Evolutionary conservation across 2,797 vertebrate species (phyloP), one percentile per base, ranked within the genome.

Genomic region (Coranthus polyacanthus): DNA sequence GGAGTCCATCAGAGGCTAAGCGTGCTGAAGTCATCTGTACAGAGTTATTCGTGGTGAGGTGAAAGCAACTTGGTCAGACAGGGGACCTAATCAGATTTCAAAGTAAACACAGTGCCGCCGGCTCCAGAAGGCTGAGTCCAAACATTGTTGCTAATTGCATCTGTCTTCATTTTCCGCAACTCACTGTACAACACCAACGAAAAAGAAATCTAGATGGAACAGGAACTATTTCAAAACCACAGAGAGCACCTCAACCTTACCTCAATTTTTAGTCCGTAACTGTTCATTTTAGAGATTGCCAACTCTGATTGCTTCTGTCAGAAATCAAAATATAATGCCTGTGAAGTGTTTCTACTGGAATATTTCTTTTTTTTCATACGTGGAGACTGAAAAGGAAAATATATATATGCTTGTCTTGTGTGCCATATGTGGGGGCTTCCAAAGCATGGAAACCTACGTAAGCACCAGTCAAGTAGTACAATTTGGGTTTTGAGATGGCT

Each of bases 111-210:
- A 59, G 75, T 56, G 64, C 84, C 26, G 73, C 72, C 29, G 77
- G 81, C 83, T 91, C 81, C 82, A 86, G 69, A 75, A 71, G 83
- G 78, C 72, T 60, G 78, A 86, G 81, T 85, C 78, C 76, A 92
- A 92, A 89, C 77, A 78, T 79, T 80, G 80, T 75, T 78, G 77
- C 86, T 89, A 90, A 92, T 88, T 92, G 87, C 83, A 89, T 92
- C 86, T 80, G 85, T 89, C 90, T 88, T 92, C 78, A 86, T 94
- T 94, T 92, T 93, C 86, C 72, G 72, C 79, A 89, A 90, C 81
- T 79, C 72, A 85, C 83, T 80, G 70, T 88, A 86, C 80, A 81
- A 87, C 85, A 88, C 74, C 72, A 77, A 68, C 38, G 15, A 86
- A 76, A 86, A 79, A 85, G 75, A 88, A 90, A 81, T 70, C 80